phyloP scores from a whole-genome alignment of 1,140 invertebrate genomes.

The Papilio helenus region DNA sequence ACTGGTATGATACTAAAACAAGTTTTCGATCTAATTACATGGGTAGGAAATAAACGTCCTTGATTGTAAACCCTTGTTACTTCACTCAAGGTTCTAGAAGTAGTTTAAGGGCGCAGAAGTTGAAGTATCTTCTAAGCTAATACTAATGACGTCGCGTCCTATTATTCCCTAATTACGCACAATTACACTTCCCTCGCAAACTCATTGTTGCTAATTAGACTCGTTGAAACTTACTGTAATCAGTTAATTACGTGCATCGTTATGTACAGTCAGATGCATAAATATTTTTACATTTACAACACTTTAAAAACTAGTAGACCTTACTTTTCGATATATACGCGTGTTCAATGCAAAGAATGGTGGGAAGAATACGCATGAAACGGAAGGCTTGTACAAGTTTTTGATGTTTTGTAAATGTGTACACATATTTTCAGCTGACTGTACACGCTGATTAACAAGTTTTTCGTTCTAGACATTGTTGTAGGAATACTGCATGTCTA shows the following conservation, averaged over 20 bases:
- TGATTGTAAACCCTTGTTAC: not conserved
- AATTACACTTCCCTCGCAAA: conserved; percentile 24
- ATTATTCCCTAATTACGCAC: conserved; percentile 13
- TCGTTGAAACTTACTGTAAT: conserved; percentile 15
- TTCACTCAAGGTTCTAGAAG: not conserved
- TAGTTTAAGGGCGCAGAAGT: conserved; percentile 19
- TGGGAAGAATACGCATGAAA: too few species aligned
- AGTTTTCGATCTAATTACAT: too few species aligned
- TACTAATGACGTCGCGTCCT: conserved; percentile 11
- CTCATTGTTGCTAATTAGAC: conserved; percentile 8
- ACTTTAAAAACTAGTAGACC: too few species aligned
- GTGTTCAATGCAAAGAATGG: too few species aligned
- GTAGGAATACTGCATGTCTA: too few species aligned
- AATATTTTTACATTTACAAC: too few species aligned
- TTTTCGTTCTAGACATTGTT: too few species aligned
- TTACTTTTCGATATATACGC: too few species aligned
- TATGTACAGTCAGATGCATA: not conserved
- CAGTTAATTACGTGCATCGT: conserved; percentile 20
- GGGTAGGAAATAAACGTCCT: not conserved
- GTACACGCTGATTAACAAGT: not conserved
- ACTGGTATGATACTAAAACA: too few species aligned
- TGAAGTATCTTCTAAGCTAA: conserved; percentile 1
- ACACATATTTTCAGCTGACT: not conserved
- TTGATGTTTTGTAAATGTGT: not conserved
- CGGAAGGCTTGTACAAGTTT: too few species aligned